Evolutionary conservation across 2,113 vertebrate species (phyloP), one percentile per base, ranked within the genome.

Genomic region (Phodopus roborovskii): DNA sequence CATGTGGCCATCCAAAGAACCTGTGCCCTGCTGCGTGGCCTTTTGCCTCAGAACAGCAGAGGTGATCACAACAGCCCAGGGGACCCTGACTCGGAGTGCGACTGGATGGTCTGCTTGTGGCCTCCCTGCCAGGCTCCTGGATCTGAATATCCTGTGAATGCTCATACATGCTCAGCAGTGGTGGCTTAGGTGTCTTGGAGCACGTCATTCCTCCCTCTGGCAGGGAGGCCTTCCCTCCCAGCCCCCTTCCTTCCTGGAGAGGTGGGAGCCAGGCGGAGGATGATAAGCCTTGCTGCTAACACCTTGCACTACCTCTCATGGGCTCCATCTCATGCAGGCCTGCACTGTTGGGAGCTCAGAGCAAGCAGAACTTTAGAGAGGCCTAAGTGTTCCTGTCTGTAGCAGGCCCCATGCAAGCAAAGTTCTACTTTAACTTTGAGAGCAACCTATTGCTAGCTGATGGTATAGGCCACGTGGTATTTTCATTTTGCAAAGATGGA

Each of bases 361-460:
- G 10, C 68, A 56, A 75, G 58, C 36, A 2, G 45, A 12, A 19
- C 50, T 0, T 28, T 0, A 0, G 0, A n/a, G 12, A 83, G 70
- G n/a, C 11, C 11, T 26, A 28, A 58, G 4, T 0, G 36, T 42
- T 45, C 30, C 39, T 30, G 30, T 53, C 3, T 11, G 12, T 6
- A 45, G 75, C 79, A 50, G 1, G 53, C 1, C 5, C 42, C 26
- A 7, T 13, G 1, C 7, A 26, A 0, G 4, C 8, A 50, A 13
- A 6, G n/a, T 77, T 60, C 5, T 1, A 4, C 39, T 58, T 58
- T 28, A 58, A 78, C 48, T 42, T 53, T 50, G 28, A 48, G 78
- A 71, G 68, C 56, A 48, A 8, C 39, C 48, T 26, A 30, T 11
- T 62, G 56, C 28, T 9, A 3, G 56, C 58, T 30, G 58, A 10